These are phyloP conservation scores for Celastrina argiolus DNA, from an alignment of 2,888 invertebrate genomes.

Conservation along the genomic window DNA sequence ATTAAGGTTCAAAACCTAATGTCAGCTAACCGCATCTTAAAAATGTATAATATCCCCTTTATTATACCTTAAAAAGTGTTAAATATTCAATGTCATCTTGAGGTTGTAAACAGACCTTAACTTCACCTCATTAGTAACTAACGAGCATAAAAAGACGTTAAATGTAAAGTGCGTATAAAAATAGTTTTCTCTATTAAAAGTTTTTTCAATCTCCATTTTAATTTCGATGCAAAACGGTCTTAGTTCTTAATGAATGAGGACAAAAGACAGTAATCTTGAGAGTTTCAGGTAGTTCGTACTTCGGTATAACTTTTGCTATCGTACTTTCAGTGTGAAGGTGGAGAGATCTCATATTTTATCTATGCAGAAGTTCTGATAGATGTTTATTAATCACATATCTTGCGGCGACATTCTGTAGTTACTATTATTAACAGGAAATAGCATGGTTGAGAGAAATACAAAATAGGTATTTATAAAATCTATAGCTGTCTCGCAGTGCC, in stretches of 20 bases:
- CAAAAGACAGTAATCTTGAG: neutral
- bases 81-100: neutral
- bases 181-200: neutral
- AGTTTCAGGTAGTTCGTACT: constrained; percentile 5
- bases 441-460: too few species aligned
- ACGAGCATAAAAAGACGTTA: neutral
- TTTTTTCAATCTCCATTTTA: neutral
- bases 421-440: too few species aligned
- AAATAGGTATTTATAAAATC: too few species aligned
- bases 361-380: neutral
- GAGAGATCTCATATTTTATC: neutral
- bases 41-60: neutral
- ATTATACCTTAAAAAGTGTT: neutral
- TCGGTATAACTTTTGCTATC: neutral
- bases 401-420: too few species aligned
- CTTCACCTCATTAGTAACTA: neutral
- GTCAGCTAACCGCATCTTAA: too few species aligned
- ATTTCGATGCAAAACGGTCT: constrained; percentile 7
- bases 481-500: too few species aligned
- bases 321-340: neutral
- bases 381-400: too few species aligned
- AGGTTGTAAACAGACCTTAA: neutral
- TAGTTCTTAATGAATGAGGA: neutral
- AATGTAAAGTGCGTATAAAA: neutral
- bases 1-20: too few species aligned